These are phyloP conservation scores for Neodiprion pinetum DNA, from an alignment of 1,140 invertebrate species.

Conservation along the genomic window DNA sequence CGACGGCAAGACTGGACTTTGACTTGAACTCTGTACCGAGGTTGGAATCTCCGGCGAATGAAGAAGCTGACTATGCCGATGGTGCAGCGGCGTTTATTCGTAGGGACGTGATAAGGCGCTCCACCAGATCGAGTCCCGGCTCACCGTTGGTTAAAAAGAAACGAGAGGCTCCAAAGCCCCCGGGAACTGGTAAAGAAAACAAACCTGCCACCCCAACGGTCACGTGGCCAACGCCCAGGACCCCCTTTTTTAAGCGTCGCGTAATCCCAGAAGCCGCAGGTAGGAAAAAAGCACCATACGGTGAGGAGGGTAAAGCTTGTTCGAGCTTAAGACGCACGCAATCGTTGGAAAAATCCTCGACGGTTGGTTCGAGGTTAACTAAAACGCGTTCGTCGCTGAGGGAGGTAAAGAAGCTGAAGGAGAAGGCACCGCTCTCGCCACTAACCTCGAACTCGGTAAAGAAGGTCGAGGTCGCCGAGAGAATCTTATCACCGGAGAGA, in stretches of 20 bases:
- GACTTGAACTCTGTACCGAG: slow-evolving; percentile 17
- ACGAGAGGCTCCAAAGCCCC: slow-evolving; percentile 5
- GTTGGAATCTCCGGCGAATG: slow-evolving; percentile 14
- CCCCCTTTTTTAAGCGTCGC: background rate
- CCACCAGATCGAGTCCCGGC: slow-evolving; percentile 8
- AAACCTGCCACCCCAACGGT: background rate
- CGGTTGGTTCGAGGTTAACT: background rate
- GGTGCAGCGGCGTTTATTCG: background rate
- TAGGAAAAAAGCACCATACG: background rate
- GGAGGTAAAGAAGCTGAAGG: background rate
- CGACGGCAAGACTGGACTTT: slow-evolving; percentile 36
- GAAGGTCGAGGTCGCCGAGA: background rate
- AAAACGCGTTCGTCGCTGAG: background rate
- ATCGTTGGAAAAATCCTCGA: background rate
- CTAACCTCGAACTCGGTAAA: background rate
- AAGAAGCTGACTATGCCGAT: background rate
- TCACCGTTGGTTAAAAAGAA: background rate
- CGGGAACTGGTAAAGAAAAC: slow-evolving; percentile 8
- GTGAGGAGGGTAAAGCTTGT: too few species aligned
- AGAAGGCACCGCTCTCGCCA: background rate
- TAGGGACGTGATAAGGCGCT: background rate
- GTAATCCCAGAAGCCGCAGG: background rate
- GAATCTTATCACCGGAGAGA: slow-evolving; percentile 8
- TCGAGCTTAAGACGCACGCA: background rate
- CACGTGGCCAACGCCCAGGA: background rate